phyloP scores from a whole-genome alignment of 2,113 vertebrate genomes.

The Oreotrochilus melanogaster region DNA sequence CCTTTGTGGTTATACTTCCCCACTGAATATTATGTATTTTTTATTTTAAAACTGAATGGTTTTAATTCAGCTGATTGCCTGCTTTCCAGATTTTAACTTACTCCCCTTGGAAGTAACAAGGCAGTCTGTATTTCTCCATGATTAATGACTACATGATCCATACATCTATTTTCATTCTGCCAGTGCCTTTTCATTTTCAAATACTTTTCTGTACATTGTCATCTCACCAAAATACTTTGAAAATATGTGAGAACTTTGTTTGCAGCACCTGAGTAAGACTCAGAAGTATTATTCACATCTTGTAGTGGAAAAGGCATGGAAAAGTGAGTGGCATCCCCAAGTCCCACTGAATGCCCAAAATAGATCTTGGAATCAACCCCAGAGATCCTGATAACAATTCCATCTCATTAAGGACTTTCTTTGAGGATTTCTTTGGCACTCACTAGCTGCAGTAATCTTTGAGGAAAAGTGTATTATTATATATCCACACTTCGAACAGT shows the following conservation, averaged over 20 bases:
- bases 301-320: neutral
- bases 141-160: neutral
- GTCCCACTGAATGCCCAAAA: neutral
- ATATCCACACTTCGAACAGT: neutral
- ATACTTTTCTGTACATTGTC: neutral
- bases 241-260: neutral
- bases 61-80: neutral
- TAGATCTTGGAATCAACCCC: neutral
- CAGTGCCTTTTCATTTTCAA: neutral
- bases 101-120: neutral
- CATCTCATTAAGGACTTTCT: neutral
- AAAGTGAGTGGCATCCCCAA: neutral
- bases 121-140: neutral
- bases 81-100: neutral
- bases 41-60: neutral
- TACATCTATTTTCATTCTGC: neutral
- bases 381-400: neutral
- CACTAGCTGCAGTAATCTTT: neutral
- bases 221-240: neutral
- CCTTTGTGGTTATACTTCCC: neutral
- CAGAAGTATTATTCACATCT: neutral
- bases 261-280: neutral
- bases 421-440: neutral
- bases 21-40: neutral
- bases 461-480: neutral